A percentile compares a stretch with the other conserved stretches of the same genome.
Conservation (phyloP, 2,797 vertebrate species). For the Dermochelys coriacea region DNA sequence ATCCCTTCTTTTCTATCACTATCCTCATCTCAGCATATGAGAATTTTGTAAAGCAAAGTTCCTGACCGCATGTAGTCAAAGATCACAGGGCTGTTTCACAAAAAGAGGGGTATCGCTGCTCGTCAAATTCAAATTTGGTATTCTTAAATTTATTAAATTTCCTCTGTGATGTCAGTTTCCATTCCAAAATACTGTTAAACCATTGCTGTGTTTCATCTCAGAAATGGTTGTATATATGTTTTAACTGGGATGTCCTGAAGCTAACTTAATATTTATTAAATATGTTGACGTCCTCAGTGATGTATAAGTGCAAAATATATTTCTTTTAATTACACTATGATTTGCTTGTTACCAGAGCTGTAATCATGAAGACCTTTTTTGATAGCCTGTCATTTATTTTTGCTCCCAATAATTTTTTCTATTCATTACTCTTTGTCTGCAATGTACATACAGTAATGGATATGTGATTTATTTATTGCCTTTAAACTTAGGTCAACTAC, state of each 20-base stretch:
- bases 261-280: neutral
- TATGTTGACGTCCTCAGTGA: neutral
- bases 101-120: rapidly evolving
- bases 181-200: neutral
- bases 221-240: neutral
- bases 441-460: neutral
- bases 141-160: neutral
- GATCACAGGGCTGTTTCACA: neutral
- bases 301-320: no score
- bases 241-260: neutral
- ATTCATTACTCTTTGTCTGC: neutral
- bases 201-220: neutral
- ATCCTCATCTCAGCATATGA: neutral
- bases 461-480: neutral
- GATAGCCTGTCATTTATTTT: neutral
- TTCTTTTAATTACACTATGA: neutral
- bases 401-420: neutral
- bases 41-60: neutral
- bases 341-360: neutral
- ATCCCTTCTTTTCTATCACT: neutral
- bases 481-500: neutral
- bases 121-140: no score
- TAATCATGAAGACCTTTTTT: neutral
- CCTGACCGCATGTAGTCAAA: neutral
- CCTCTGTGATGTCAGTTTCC: neutral